Evolutionary conservation across 2,888 invertebrate species (phyloP), one percentile per base, ranked within the genome.

Genomic region (Pogonocherus hispidulus): DNA sequence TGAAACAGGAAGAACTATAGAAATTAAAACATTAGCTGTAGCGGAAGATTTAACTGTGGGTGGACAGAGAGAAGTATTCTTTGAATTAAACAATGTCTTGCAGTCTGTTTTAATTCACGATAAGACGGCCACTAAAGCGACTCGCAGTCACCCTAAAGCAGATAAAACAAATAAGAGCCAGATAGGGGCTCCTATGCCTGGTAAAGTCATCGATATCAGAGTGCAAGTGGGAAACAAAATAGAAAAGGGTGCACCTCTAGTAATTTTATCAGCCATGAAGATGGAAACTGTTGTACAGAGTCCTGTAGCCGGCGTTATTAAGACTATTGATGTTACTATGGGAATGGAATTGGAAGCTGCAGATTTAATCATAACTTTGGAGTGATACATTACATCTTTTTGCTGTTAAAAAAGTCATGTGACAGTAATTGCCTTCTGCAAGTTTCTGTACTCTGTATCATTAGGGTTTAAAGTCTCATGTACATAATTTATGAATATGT

Each of bases 241-340:
- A 0, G 94, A 95, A 80, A 98, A 98, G 83, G 98, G 98, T 2
- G 93, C 92, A 54, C 93, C 98, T 0, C 88, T 99, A 49, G 92
- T 98, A 0, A 97, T 99, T 1, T 88, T 99, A 0, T 98, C 97
- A 0, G 99, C 99, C 23, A 99, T 99, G 99, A 99, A 99, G 87
- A 99, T 99, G 99, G 99, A 99, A 87, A 97, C 97, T 92, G 93
- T 97, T 1, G 97, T 98, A 0, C 98, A 98, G 84, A 93, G 98
- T 1, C 98, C 98, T 0, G 88, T 91, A 23, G 92, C 94, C 1
- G 99, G 99, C 59, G 90, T 89, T 63, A 88, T 99, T 63, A 92
- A 92, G 81, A 87, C 90, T 6, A 87, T 99, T 5, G 87, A 91
- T 74, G 92, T 95, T 68, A 88, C 87, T 5, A 91, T 93, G 81